phyloP scores from a whole-genome alignment of 2,888 invertebrate genomes.

The Pocota personata region DNA sequence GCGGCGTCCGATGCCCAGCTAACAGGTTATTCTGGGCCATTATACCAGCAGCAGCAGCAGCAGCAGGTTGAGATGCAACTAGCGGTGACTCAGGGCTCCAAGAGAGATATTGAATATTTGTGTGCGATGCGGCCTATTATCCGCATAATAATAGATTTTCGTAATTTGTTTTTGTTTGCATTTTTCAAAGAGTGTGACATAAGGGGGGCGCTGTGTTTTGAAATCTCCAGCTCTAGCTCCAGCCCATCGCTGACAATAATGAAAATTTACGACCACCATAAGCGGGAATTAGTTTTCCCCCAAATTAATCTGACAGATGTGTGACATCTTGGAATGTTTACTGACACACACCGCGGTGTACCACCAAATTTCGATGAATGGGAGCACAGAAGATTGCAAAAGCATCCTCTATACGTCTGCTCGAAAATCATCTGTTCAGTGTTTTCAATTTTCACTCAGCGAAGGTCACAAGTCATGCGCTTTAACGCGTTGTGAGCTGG shows the following conservation, averaged over 20 bases:
- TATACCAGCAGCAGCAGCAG: not conserved
- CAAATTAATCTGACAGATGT: constrained; percentile 30
- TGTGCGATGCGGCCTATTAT: not conserved
- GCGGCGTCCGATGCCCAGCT: not conserved
- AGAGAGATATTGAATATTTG: not conserved
- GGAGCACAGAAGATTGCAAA: constrained; percentile 48
- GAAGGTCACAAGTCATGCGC: constrained; percentile 68
- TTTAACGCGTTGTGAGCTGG: not conserved
- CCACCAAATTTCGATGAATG: constrained; percentile 40
- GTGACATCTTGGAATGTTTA: not conserved
- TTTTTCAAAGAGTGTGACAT: not conserved
- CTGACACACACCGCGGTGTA: constrained; percentile 19
- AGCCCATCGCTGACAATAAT: constrained; percentile 10
- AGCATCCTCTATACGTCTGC: constrained; percentile 1
- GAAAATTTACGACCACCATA: constrained; percentile 15
- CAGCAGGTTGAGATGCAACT: constrained; percentile 21
- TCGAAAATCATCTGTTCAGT: constrained; percentile 60
- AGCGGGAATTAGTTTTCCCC: not conserved
- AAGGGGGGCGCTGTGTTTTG: not conserved
- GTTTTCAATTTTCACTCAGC: constrained; percentile 29
- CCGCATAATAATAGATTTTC: constrained; percentile 30
- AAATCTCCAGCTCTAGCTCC: not conserved
- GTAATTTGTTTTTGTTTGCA: not conserved
- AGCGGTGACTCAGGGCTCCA: not conserved
- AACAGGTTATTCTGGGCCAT: constrained; percentile 63